Evolutionary conservation across 2,797 vertebrate genomes (phyloP).

Genomic region (Rhynchonycteris naso): DNA sequence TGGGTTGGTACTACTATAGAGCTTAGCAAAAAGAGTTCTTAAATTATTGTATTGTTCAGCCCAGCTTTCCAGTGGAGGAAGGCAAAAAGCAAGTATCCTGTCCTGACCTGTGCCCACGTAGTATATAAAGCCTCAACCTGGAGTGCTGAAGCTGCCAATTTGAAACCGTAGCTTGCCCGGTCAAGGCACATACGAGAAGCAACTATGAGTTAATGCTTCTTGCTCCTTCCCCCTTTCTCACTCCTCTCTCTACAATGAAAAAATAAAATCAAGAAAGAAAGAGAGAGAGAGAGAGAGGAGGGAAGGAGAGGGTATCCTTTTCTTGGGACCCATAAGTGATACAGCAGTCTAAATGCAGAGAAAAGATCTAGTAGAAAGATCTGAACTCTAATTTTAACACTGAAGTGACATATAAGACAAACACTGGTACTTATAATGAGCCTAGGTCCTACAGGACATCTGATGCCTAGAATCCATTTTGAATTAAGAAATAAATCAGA

Average conservation of each 20-base stretch:
- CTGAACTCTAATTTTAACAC: conserved; percentile 33
- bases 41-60: background rate
- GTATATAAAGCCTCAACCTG: too few relatives aligned
- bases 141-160: too few relatives aligned
- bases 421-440: background rate
- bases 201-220: too few relatives aligned
- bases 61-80: background rate
- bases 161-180: too few relatives aligned
- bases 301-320: background rate
- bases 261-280: too few relatives aligned
- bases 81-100: background rate
- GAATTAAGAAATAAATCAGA: background rate
- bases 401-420: background rate
- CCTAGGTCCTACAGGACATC: background rate
- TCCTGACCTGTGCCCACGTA: too few relatives aligned
- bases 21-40: background rate
- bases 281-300: background rate
- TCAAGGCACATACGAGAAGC: too few relatives aligned
- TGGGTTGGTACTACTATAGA: background rate
- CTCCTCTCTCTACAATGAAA: too few relatives aligned
- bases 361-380: background rate
- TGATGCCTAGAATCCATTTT: conserved; percentile 24
- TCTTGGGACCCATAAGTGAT: background rate
- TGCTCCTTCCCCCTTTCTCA: too few relatives aligned
- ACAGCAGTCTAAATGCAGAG: background rate